Base-by-base conservation (phyloP, 2,797 vertebrate genomes). In the Leontopithecus rosalia region DNA sequence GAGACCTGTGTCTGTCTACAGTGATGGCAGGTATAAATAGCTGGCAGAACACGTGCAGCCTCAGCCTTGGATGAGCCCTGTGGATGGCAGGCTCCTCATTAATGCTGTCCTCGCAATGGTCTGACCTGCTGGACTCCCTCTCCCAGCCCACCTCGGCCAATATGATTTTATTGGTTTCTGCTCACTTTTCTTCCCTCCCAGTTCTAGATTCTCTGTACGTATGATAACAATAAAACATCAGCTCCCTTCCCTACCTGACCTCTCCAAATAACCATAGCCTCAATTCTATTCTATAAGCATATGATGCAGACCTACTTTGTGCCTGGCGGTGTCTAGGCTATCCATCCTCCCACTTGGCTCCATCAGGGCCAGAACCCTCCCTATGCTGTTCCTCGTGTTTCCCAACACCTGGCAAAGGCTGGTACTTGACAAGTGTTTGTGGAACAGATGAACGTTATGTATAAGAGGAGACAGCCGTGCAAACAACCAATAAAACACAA, bases 401-500 rank as follows among this genome's bases (percentile, higher is more conserved):
- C 39, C n/a, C 46, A 75, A 82, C 43, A 82, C 52, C 73, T 90
- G 73, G 91, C 41, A 90, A 88, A 93, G 76, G 70, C 5, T 36
- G 22, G 19, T 10, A 15, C 41, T 75, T 10, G 5, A 30, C 72
- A 73, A 84, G 70, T 61, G 43, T 93, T 36, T 72, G 12, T 50
- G 43, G 26, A 92, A 46, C 61, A 91, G 55, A 93, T 33, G 50
- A 80, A 87, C 75, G 88, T 46, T 67, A 83, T 92, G 33, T 43
- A 33, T 39, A 79, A 41, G 84, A 88, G 58, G 83, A 94, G 55
- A 83, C 70, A 73, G 76, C 30, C 88, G 24, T 57, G 70, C 75
- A 95, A 95, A 88, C 55, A 70, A 79, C 58, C 89, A 83, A 13
- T 87, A 90, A 95, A 94, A 39, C 64, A 88, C 85, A 96, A 88